Percentiles rank a stretch among this genome's conserved stretches.
phyloP scores from a whole-genome alignment of 2,888 invertebrate species.

The Habroteleia sp. region DNA sequence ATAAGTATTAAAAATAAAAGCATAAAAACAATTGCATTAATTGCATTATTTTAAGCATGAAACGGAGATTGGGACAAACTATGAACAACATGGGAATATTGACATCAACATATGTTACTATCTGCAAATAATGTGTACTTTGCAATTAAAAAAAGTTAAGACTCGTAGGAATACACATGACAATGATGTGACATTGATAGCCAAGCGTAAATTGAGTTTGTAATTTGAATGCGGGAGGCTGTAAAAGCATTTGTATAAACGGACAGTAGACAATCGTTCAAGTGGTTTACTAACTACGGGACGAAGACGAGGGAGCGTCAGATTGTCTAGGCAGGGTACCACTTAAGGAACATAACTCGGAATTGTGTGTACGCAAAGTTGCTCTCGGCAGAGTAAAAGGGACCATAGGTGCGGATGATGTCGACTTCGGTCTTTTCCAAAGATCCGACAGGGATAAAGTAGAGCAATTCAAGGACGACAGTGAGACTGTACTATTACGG shows the following conservation, averaged over 20 bases:
- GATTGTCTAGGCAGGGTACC: slow-evolving; percentile 73
- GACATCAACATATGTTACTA: no score
- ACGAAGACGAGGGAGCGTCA: slow-evolving; percentile 69
- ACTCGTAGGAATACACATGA: slow-evolving; percentile 43
- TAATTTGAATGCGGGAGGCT: slow-evolving; percentile 21
- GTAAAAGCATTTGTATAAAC: slow-evolving; percentile 37
- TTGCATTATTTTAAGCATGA: no score
- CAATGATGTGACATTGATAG: slow-evolving; percentile 34
- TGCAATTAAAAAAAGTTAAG: no score
- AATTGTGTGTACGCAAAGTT: slow-evolving; percentile 72
- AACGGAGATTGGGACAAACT: no score
- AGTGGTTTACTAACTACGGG: slow-evolving; percentile 71
- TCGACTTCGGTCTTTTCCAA: slow-evolving; percentile 77
- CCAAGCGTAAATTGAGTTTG: slow-evolving; percentile 30
- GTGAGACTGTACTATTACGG: slow-evolving; percentile 75
- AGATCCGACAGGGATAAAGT: slow-evolving; percentile 68
- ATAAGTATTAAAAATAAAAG: no score
- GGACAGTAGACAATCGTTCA: slow-evolving; percentile 37
- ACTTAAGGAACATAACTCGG: slow-evolving; percentile 73
- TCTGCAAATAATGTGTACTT: no score
- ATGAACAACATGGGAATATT: no score
- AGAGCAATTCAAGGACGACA: slow-evolving; percentile 74
- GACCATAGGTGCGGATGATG: slow-evolving; percentile 73
- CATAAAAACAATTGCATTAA: no score
- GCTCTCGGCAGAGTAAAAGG: slow-evolving; percentile 78